Evolutionary conservation across 2,797 vertebrate species (phyloP), one percentile per base, ranked within the genome.

Genomic region (Diceros bicornis): DNA sequence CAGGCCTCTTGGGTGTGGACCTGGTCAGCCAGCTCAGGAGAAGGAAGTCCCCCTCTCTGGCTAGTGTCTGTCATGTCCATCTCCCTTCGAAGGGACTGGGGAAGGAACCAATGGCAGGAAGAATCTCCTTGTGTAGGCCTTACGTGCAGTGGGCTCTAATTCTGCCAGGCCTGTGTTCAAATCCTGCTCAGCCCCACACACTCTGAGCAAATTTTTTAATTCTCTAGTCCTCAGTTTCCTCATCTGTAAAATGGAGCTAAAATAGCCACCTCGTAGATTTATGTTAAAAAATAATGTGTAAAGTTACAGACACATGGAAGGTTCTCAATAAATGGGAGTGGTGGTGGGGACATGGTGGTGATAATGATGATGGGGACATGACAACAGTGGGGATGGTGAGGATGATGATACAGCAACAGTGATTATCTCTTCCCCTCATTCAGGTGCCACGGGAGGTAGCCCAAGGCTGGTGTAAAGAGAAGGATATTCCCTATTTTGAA

Each of bases 401-500:
- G 41, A n/a, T 8, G 25, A 37, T 2, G 27, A 23, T 7, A 16
- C 17, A 7, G 66, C 29, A 41, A 44, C 55, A 13, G 55, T 52
- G 27, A 83, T 69, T 85, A 0, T 66, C 52, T 78, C 82, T 92
- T 37, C n/a, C 59, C 14, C 17, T 83, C 86, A 27, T 17, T 0
- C 97, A 99, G 99, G 99, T 99, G 2, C 78, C 99, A 61, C 97
- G 88, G 59, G 98, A 98, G 50, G 96, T 71, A 0, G 99, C 98
- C 87, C 98, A 95, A 10, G 97, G 97, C 82, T 99, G 99, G 99
- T 99, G 99, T 95, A 96, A 98, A 97, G 98, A 99, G 89, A 99
- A 98, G 44, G 98, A 98, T 37, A 98, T 99, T 59, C 97, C 98
- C 0, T 99, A 99, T n/a, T 99, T 99, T 59, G 99, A 99, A 97